phyloP scores from a whole-genome alignment of 2,797 vertebrate species.

The Phalloptychus januarius region DNA sequence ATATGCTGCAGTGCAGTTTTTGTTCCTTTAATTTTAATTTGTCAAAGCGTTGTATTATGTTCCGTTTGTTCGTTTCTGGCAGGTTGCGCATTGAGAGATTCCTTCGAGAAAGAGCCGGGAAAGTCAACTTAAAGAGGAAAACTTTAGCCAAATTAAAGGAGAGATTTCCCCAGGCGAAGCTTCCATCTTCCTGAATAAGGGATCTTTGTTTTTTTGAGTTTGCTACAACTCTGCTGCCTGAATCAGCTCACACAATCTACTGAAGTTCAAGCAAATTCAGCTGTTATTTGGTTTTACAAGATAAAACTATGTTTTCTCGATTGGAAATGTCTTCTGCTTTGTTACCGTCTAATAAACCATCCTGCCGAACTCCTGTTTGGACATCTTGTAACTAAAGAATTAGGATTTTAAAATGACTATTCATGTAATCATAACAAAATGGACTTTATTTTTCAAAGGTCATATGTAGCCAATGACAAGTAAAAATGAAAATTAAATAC shows the following conservation, averaged over 20 bases:
- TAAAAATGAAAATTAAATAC: constrained; percentile 73
- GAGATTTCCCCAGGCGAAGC: constrained; percentile 81
- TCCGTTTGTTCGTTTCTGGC: constrained; percentile 38
- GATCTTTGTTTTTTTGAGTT: background rate
- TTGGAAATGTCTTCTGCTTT: constrained; percentile 7
- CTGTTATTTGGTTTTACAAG: constrained; percentile 19
- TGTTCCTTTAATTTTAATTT: background rate
- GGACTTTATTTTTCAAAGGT: constrained; percentile 73
- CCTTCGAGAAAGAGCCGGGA: constrained; percentile 66
- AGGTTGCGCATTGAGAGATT: constrained; percentile 87
- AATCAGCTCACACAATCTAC: constrained; percentile 3
- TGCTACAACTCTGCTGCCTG: background rate
- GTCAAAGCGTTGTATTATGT: background rate
- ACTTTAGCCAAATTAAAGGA: constrained; percentile 68
- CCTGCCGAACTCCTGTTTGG: background rate
- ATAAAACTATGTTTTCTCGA: constrained; percentile 24
- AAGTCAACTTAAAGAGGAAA: constrained; percentile 62
- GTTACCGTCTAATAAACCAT: constrained; percentile 9
- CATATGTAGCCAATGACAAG: constrained; percentile 58
- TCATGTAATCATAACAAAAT: constrained; percentile 49
- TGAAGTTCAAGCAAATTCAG: constrained; percentile 17
- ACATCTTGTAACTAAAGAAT: background rate
- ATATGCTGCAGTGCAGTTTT: background rate
- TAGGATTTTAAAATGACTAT: background rate
- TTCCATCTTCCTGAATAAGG: constrained; percentile 54